Base-by-base conservation (phyloP, 2,888 invertebrate species). In the Oxyteleia sp. region DNA sequence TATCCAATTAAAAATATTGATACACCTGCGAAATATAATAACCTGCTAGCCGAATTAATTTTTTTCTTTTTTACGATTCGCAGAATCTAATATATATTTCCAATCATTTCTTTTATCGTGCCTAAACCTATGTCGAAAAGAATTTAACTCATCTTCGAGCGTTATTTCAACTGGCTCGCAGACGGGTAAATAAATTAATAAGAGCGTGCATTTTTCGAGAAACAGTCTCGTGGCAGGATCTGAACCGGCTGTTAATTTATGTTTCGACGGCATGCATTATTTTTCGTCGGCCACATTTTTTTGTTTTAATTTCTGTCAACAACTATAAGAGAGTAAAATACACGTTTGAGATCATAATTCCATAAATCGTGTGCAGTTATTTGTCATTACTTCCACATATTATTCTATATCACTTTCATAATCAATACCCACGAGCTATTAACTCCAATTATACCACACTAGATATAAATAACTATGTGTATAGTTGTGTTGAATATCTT, bases 121-220 rank as follows among this genome's bases (percentile, higher is more conserved):
- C n/a, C 23, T 23, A 23, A 23, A 23, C 23, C 23, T 23, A 47
- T 26, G 32, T 55, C 53, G 57, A 69, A 68, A 55, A 16, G 64
- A 66, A 57, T 15, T 23, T 13, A 13, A 38, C 57, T 47, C 59
- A 23, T 26, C 23, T 15, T 38, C 49, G 26, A 23, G 23, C 49
- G 5, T 49, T 38, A 49, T 49, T 71, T 26, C 13, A n/a, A 18
- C 41, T 45, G 16, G 18, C 38, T 38, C 23, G 71, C 18, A 61
- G 72, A 41, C 61, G 13, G n/a, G 38, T 26, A 72, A 72, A 72
- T 61, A 72, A 72, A 72, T 43, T 61, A 72, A 72, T 69, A 45
- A 55, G 55, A 69, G 43, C 10, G 2, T 43, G 41, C 57, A 47
- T 74, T 74, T n/a, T 63, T 74, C 32, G 20, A 43, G 63, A 45